Evolutionary conservation across 1,140 invertebrate genomes (phyloP), one percentile per base, ranked within the genome.

Genomic region (Berghia stephanieae): DNA sequence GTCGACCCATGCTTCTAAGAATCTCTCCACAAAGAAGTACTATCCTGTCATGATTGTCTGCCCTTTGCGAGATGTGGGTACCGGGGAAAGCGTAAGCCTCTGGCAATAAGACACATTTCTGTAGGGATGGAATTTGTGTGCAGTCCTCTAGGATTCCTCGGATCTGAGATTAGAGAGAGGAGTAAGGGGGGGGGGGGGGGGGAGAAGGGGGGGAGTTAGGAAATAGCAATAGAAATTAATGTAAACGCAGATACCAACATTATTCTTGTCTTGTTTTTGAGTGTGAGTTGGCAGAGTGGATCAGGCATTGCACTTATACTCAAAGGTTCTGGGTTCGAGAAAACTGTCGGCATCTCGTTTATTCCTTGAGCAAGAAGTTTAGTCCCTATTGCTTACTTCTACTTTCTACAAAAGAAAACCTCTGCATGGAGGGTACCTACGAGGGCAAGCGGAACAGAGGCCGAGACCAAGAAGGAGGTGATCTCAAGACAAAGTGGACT

Each of bases 21-120:
- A 79, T 80, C 24, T 82, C 60, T 27, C 76, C 79, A 52, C 82
- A 82, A 8, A 80, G 75, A 2, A 34, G 24, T 27, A 81, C 67
- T 24, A 82, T 75, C 0, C 57, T 69, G 42, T 77, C 73, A 36
- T 81, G 79, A 72, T 86, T 86, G 18, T 78, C 68, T 46, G 78
- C 72, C 24, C 85, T 75, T 52, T 80, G 79, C 13, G 76, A 73
- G 18, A 85, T 84, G 67, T 85, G 83, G 49, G 80, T 81, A 0
- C 86, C 86, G 0, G 85, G 85, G 73, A 87, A 87, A 16, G 85
- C 86, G 69, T 86, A 86, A 0, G 81, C 78, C 42, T 86, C 85
- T 31, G 86, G 86, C 34, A 86, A 78, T 27, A 87, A 69, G 21
- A 83, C 67, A 63, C 83, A 85, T 44, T 83, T 86, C 79, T 87